Evolutionary conservation across 2,888 invertebrate species (phyloP).

Genomic region (Brachyopa scutellaris): DNA sequence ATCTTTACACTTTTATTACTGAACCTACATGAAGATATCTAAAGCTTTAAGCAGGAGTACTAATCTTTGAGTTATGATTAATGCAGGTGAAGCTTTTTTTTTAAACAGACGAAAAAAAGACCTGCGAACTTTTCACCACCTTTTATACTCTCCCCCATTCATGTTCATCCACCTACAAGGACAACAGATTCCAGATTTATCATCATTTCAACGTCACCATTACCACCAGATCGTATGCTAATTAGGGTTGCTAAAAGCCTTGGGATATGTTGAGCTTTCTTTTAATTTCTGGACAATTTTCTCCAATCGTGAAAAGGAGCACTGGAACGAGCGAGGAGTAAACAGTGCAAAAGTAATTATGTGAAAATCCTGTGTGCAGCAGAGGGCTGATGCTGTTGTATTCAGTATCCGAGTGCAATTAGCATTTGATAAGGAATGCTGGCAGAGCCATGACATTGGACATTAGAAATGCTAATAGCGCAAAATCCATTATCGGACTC

Average conservation of each 20-base stretch:
- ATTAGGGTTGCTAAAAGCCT: slow-evolving; percentile 42
- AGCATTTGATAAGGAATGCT: slow-evolving; percentile 53
- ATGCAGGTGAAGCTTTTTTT: neutral
- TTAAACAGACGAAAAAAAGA: neutral
- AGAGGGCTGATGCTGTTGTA: slow-evolving; percentile 19
- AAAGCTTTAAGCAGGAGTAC: neutral
- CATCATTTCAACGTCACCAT: slow-evolving; percentile 52
- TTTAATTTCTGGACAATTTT: slow-evolving; percentile 17
- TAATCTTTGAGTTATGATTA: slow-evolving; percentile 36
- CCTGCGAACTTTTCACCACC: neutral
- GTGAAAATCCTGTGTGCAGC: neutral
- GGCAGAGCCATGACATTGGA: slow-evolving; percentile 18
- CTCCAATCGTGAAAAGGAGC: neutral
- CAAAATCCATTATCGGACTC: slow-evolving; percentile 31
- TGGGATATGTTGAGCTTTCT: slow-evolving; percentile 21
- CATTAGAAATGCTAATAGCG: slow-evolving; percentile 24
- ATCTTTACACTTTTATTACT: slow-evolving; percentile 7
- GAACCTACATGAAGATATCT: neutral
- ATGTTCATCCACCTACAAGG: neutral
- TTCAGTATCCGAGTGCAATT: slow-evolving; percentile 51
- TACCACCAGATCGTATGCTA: slow-evolving; percentile 53
- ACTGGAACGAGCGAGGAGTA: slow-evolving; percentile 14
- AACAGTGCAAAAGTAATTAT: slow-evolving; percentile 37
- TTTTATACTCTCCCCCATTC: neutral
- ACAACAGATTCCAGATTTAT: slow-evolving; percentile 50